These are phyloP conservation scores for Pediacus dermestoides DNA, from an alignment of 2,888 invertebrate genomes.

Conservation along the genomic window DNA sequence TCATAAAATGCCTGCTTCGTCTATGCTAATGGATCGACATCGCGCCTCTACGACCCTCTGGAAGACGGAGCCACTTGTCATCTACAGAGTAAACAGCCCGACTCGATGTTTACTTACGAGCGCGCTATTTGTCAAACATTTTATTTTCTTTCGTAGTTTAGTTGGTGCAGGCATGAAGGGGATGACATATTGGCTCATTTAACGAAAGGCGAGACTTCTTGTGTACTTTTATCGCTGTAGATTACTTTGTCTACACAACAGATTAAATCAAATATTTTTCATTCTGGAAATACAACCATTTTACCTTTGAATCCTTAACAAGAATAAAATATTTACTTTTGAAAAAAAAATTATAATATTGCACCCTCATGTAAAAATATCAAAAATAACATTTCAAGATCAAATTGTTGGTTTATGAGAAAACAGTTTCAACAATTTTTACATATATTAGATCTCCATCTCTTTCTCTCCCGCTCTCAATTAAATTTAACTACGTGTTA, in stretches of 20 bases:
- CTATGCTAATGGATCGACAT: conserved; percentile 41
- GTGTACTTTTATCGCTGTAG: conserved; percentile 50
- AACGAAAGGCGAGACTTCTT: conserved; percentile 46
- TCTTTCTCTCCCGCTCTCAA: too few species aligned
- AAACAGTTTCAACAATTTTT: too few species aligned
- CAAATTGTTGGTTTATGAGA: too few species aligned
- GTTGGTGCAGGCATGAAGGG: conserved; percentile 36
- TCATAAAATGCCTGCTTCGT: conserved; percentile 34
- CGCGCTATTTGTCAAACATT: conserved; percentile 50
- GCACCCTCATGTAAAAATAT: too few species aligned
- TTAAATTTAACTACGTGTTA: too few species aligned
- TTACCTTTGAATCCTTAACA: not conserved
- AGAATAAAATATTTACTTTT: conserved; percentile 6
- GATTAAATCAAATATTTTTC: conserved; percentile 52
- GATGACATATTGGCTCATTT: conserved; percentile 47
- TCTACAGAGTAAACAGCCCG: conserved; percentile 46
- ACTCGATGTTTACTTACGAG: conserved; percentile 48
- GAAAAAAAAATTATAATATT: not conserved
- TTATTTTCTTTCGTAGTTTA: conserved; percentile 47
- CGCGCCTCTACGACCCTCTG: conserved; percentile 22
- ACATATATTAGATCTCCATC: too few species aligned
- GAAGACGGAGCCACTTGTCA: conserved; percentile 45
- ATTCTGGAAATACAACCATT: conserved; percentile 29
- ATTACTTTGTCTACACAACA: conserved; percentile 51
- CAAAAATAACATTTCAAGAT: too few species aligned